Percentiles rank a stretch among this genome's conserved stretches.
Evolutionary conservation across 2,888 invertebrate genomes (phyloP).

Genomic region (Nomada lathburiana): DNA sequence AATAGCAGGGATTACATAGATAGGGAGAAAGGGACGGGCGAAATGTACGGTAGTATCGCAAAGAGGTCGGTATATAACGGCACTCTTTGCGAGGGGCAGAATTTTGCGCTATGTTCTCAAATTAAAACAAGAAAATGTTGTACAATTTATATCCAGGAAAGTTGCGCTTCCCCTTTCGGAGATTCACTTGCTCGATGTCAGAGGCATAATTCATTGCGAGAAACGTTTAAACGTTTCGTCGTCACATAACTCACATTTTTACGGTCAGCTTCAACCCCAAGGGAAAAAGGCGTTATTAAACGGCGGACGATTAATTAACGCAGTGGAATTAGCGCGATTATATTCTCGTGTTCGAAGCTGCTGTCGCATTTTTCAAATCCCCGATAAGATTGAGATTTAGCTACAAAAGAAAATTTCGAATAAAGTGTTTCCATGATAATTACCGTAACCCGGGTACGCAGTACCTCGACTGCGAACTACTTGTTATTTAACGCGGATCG

Average conservation of each 20-base stretch:
- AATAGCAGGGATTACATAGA: neutral
- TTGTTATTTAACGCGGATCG: neutral
- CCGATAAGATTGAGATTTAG: neutral
- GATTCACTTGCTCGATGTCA: neutral
- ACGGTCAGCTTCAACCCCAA: too few relatives aligned
- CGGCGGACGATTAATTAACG: neutral
- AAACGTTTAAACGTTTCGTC: neutral
- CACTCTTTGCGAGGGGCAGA: neutral
- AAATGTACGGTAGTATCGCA: neutral
- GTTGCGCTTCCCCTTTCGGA: neutral
- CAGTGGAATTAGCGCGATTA: too few relatives aligned
- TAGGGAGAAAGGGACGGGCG: neutral
- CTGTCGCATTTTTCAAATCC: too few relatives aligned
- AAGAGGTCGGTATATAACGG: neutral
- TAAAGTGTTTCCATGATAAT: neutral
- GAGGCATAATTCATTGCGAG: conserved; percentile 7
- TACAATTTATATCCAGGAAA: conserved; percentile 4
- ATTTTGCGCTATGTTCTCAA: conserved; percentile 4
- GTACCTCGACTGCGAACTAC: too few relatives aligned
- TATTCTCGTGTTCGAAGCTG: too few relatives aligned
- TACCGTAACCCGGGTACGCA: neutral
- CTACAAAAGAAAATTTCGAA: neutral
- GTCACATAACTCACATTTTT: neutral
- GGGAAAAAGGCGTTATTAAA: neutral
- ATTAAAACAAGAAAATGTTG: conserved; percentile 18